Percentiles rank a stretch among this genome's conserved stretches.
Evolutionary conservation across 2,888 invertebrate genomes (phyloP).

Genomic region (Megaustenia siamemsis): DNA sequence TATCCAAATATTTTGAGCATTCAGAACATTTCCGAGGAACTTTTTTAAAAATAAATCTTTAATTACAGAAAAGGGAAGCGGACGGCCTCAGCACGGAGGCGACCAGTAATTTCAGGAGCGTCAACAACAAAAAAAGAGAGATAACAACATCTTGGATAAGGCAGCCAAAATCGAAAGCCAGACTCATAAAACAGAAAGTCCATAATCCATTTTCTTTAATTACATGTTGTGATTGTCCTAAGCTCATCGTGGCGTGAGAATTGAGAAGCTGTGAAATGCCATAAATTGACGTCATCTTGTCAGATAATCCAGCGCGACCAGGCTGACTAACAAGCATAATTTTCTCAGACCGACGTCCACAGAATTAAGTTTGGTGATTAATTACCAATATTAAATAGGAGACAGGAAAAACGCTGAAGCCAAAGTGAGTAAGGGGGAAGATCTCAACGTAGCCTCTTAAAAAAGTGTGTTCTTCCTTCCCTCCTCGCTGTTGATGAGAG

Average conservation of each 20-base stretch:
- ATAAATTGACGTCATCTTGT: constrained; percentile 42
- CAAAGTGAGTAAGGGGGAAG: not conserved
- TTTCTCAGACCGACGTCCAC: constrained; percentile 30
- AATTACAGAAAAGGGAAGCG: too few species aligned
- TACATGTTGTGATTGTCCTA: constrained; percentile 43
- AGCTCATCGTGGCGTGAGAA: constrained; percentile 33
- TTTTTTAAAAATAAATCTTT: too few species aligned
- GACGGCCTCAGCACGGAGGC: not conserved
- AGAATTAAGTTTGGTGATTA: constrained; percentile 41
- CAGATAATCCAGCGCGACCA: constrained; percentile 22
- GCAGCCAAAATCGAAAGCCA: constrained; percentile 16
- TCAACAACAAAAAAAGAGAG: not conserved
- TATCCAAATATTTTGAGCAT: too few species aligned
- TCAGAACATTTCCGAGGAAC: too few species aligned
- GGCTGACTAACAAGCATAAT: constrained; percentile 40
- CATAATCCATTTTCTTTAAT: constrained; percentile 42
- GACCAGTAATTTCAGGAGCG: not conserved
- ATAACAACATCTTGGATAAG: not conserved
- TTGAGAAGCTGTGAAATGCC: constrained; percentile 33
- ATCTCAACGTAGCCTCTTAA: not conserved
- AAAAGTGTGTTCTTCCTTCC: too few species aligned
- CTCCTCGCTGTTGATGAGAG: too few species aligned
- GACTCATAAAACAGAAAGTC: constrained; percentile 43
- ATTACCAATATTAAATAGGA: constrained; percentile 31
- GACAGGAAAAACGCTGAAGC: not conserved